Percentiles rank a stretch among this genome's conserved stretches.
These are phyloP conservation scores for Empis livida DNA, from an alignment of 2,888 invertebrate species.

Conservation along the genomic window DNA sequence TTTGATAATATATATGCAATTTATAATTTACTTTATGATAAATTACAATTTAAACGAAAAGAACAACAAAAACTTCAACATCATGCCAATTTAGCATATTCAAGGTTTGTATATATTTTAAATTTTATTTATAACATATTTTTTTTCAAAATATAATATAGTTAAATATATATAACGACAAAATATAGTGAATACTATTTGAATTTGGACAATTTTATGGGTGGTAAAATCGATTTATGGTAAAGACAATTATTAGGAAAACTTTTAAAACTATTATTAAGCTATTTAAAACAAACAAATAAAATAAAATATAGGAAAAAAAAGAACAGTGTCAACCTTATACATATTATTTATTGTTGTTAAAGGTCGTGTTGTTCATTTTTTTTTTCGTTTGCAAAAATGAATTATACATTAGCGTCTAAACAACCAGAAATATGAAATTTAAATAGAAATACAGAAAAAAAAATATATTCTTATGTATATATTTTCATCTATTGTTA, in stretches of 20 bases:
- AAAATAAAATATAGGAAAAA: too few relatives aligned
- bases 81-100: constrained; percentile 31
- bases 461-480: too few relatives aligned
- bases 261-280: too few relatives aligned
- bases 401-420: too few relatives aligned
- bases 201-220: background rate
- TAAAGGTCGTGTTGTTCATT: too few relatives aligned
- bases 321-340: too few relatives aligned
- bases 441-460: too few relatives aligned
- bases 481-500: too few relatives aligned
- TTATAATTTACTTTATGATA: constrained; percentile 80
- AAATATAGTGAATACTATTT: background rate
- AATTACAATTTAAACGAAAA: constrained; percentile 43
- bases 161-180: background rate
- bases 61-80: constrained; percentile 35
- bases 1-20: constrained; percentile 93
- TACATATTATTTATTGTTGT: too few relatives aligned
- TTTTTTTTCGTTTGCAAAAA: too few relatives aligned
- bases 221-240: background rate
- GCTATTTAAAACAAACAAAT: too few relatives aligned
- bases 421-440: too few relatives aligned
- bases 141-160: background rate
- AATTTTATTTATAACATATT: background rate
- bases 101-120: constrained; percentile 19
- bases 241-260: background rate